Percentiles rank a stretch among this genome's conserved stretches.
Evolutionary conservation across 2,797 vertebrate genomes (phyloP).

Genomic region (Philypnodon macrostomus): DNA sequence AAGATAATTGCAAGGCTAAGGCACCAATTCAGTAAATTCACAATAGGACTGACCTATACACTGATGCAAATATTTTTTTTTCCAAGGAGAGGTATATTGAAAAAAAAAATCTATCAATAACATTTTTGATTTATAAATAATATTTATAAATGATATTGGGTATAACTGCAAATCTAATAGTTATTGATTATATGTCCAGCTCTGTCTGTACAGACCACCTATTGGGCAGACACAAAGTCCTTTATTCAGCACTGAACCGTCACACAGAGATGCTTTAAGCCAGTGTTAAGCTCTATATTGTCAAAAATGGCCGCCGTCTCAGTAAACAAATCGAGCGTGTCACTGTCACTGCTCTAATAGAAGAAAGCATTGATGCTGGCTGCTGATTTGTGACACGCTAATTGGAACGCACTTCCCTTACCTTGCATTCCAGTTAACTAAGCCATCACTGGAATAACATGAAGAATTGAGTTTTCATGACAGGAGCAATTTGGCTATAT

Average conservation of each 20-base stretch:
- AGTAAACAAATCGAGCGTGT: slow-evolving; percentile 5
- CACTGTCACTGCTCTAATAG: slow-evolving; percentile 8
- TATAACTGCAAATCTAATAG: not conserved
- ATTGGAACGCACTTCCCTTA: slow-evolving; percentile 24
- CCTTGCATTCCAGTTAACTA: slow-evolving; percentile 18
- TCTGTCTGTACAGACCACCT: not conserved
- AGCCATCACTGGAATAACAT: slow-evolving; percentile 31
- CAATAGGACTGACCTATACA: no score
- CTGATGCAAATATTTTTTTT: no score
- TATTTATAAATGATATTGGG: no score
- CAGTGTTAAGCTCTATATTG: not conserved
- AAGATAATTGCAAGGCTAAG: no score
- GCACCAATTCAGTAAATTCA: no score
- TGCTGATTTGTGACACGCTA: slow-evolving; percentile 20
- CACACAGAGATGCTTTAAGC: slow-evolving; percentile 8
- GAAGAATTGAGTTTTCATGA: slow-evolving; percentile 29
- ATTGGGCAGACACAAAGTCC: no score
- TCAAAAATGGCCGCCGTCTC: slow-evolving; percentile 5
- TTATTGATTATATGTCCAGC: no score
- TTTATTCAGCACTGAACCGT: slow-evolving; percentile 11
- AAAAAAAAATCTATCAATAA: no score
- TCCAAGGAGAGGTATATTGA: no score
- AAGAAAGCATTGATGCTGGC: not conserved
- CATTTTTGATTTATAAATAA: no score
- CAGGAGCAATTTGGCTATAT: slow-evolving; percentile 37